phyloP scores from a whole-genome alignment of 1,140 invertebrate species.

The Platyscapa corneri region DNA sequence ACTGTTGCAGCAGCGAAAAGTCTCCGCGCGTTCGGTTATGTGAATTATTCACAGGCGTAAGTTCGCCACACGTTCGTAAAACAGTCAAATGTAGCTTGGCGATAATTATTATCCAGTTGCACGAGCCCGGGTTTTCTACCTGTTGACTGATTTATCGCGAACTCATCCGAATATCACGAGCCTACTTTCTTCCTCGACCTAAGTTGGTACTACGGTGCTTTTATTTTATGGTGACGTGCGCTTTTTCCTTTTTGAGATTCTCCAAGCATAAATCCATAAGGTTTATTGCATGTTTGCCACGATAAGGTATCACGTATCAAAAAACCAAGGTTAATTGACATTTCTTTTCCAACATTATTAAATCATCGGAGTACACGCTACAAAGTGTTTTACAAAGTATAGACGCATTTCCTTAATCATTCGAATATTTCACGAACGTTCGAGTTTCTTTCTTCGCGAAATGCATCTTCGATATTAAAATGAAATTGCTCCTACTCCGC shows the following conservation, averaged over 20 bases:
- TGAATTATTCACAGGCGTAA: constrained; percentile 4
- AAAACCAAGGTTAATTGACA: not conserved
- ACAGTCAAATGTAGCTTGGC: constrained; percentile 6
- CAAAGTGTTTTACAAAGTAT: not conserved
- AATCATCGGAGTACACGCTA: not conserved
- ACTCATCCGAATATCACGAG: not conserved
- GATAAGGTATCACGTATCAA: constrained; percentile 1
- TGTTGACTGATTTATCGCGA: constrained; percentile 38
- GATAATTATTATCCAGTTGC: constrained; percentile 37
- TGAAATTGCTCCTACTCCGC: too few relatives aligned
- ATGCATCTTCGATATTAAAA: too few relatives aligned
- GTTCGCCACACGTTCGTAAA: constrained; percentile 15
- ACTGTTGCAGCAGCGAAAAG: not conserved
- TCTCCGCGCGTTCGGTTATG: not conserved
- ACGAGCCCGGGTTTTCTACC: constrained; percentile 16
- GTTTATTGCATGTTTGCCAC: not conserved
- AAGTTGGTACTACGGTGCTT: not conserved
- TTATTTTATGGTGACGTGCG: not conserved
- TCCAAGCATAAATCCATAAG: not conserved
- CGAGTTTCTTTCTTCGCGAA: too few relatives aligned
- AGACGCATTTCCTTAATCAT: not conserved
- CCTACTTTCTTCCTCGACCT: constrained; percentile 4
- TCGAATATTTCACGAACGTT: too few relatives aligned
- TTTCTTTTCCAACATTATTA: not conserved
- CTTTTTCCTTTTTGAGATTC: not conserved